Percentiles rank a stretch among this genome's conserved stretches.
These are phyloP conservation scores for Coptotermes formosanus DNA, from an alignment of 1,140 invertebrate genomes.

Conservation along the genomic window DNA sequence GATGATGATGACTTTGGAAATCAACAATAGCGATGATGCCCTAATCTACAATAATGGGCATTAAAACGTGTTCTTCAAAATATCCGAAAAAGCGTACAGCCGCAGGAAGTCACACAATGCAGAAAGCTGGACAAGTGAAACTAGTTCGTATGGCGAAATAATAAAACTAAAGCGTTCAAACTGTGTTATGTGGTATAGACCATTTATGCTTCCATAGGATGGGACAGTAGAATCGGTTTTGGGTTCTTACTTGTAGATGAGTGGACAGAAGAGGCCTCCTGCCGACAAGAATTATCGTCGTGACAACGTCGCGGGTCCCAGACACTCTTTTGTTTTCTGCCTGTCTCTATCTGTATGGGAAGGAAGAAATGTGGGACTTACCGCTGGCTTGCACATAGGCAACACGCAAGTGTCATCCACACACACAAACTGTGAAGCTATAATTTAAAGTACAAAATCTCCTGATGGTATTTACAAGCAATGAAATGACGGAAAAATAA, in stretches of 20 bases:
- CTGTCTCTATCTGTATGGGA: not conserved
- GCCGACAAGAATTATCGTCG: slow-evolving; percentile 8
- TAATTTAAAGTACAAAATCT: not conserved
- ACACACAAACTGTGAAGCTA: not conserved
- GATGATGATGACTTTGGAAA: too few relatives aligned
- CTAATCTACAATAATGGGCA: too few relatives aligned
- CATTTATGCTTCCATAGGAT: not conserved
- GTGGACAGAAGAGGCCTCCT: slow-evolving; percentile 13
- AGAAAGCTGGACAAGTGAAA: too few relatives aligned
- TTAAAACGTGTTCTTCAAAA: too few relatives aligned
- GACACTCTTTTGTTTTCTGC: not conserved
- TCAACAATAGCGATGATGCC: too few relatives aligned
- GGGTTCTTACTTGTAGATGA: not conserved
- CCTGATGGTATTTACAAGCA: not conserved
- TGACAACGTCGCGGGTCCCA: not conserved
- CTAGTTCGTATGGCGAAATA: too few relatives aligned
- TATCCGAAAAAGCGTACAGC: too few relatives aligned
- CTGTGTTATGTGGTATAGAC: not conserved
- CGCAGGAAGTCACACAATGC: too few relatives aligned
- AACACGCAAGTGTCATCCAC: not conserved
- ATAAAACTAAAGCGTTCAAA: not conserved
- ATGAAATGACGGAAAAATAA: not conserved
- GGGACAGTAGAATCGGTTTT: not conserved
- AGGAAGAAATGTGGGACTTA: not conserved
- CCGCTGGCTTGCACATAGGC: not conserved